Evolutionary conservation across 2,113 vertebrate genomes (phyloP).

Genomic region (Nycticorax nycticorax): DNA sequence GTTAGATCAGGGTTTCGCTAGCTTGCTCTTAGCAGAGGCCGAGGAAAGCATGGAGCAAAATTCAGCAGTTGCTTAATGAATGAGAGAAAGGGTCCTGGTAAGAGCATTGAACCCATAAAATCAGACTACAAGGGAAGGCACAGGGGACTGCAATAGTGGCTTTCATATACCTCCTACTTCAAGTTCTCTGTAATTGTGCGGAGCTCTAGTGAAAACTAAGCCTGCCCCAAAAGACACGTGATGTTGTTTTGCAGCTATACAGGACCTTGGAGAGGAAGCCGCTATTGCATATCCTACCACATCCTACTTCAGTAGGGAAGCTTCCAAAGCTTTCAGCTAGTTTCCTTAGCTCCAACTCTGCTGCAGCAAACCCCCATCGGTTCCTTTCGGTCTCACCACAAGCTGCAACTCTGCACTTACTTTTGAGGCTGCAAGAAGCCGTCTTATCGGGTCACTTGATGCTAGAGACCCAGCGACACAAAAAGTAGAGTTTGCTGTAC

Average conservation of each 20-base stretch:
- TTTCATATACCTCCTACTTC: background rate
- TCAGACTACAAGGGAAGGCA: background rate
- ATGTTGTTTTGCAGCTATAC: slow-evolving; percentile 16
- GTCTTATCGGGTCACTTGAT: background rate
- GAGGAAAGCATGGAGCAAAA: background rate
- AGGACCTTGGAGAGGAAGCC: background rate
- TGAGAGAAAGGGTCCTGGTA: background rate
- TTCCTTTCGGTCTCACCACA: background rate
- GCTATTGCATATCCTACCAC: background rate
- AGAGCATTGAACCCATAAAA: background rate
- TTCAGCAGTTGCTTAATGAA: background rate
- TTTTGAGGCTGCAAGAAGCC: background rate
- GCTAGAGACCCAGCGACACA: background rate
- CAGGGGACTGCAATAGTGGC: background rate
- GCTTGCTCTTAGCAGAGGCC: background rate
- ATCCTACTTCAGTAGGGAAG: background rate
- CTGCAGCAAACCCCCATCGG: background rate
- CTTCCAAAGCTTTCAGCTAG: background rate
- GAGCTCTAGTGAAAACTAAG: background rate
- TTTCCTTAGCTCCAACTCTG: background rate
- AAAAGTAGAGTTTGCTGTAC: background rate
- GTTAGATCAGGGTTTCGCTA: background rate
- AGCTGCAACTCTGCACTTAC: background rate
- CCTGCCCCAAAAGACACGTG: background rate
- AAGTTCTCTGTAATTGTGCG: background rate